Base-by-base conservation (phyloP, 2,113 vertebrate genomes). In the Columba janthina region DNA sequence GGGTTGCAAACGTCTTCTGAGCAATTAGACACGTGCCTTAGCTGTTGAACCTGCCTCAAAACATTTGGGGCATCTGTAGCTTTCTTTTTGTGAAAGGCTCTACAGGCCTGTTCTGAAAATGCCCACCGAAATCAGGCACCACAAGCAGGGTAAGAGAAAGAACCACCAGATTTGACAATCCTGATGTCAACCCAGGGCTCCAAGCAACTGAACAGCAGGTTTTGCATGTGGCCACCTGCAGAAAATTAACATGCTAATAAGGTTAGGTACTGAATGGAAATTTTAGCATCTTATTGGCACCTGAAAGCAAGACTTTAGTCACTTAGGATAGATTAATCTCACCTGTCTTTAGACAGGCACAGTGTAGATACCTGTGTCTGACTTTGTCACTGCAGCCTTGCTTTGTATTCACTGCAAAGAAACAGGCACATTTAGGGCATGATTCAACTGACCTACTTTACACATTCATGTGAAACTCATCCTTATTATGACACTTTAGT, bases 371-470 rank as follows among this genome's bases (percentile, higher is more conserved):
- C 7, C 25, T 28, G 7, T 40, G 15, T 71, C 83, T 92, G 48
- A n/a, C 17, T 61, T 19, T 74, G 34, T 75, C 44, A 22, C 5
- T 67, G 48, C 44, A 84, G 53, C 32, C 42, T 66, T 62, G 48
- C n/a, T 94, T 90, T 89, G 31, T 87, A 60, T 84, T 93, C 26
- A 21, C 48, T 34, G 38, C 15, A 51, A 83, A 90, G 69, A 92
- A 94, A 46, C 38, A 60, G 76, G 51, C 38, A 16, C n/a, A 86
- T 92, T 77, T 80, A 84, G 88, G 83, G 29, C 93, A 72, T 60
- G 86, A 57, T 48, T 95, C 44, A 11, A 48, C 73, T 87, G 95
- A 92, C 86, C 91, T 93, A 92, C 80, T 97, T 96, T 74, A 71
- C 15, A 6, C 65, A 17, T 78, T 71, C 75, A 0, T 6, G 6